Evolutionary conservation across 2,888 invertebrate species (phyloP).

Genomic region (Liopterus haemorrhoidalis): DNA sequence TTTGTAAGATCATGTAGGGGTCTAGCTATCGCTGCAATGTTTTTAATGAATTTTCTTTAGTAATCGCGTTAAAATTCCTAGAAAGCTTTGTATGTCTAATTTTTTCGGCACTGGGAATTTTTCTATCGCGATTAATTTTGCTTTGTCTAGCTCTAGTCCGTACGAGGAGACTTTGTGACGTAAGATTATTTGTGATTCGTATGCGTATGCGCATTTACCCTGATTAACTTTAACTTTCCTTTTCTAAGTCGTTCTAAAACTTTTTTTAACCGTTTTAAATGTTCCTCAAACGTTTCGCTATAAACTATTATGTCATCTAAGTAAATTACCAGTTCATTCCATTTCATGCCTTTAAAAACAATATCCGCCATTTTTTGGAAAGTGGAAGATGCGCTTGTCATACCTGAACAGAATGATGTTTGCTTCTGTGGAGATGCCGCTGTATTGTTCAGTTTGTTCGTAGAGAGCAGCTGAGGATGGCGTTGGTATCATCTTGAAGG

Average conservation of each 20-base stretch:
- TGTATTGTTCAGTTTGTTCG: too few relatives aligned
- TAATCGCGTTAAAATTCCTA: constrained; percentile 20
- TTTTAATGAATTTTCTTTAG: constrained; percentile 23
- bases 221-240: constrained; percentile 17
- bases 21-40: constrained; percentile 11
- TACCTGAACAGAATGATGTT: too few relatives aligned
- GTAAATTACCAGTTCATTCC: constrained; percentile 15
- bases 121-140: constrained; percentile 14
- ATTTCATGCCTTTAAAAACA: constrained; percentile 9
- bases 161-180: constrained; percentile 13
- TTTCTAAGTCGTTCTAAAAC: constrained; percentile 16
- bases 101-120: constrained; percentile 19
- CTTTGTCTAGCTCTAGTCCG: constrained; percentile 17
- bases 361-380: not conserved
- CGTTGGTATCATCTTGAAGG: too few relatives aligned
- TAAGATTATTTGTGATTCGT: constrained; percentile 18
- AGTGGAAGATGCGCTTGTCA: too few relatives aligned
- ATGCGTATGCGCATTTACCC: constrained; percentile 17
- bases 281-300: constrained; percentile 1
- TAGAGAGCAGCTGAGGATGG: too few relatives aligned
- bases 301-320: constrained; percentile 17
- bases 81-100: constrained; percentile 14
- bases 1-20: constrained; percentile 17
- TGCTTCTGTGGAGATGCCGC: too few relatives aligned
- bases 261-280: constrained; percentile 2